Percentiles rank a stretch among this genome's conserved stretches.
Evolutionary conservation across 2,113 vertebrate species (phyloP).

Genomic region (Varanus salvator): DNA sequence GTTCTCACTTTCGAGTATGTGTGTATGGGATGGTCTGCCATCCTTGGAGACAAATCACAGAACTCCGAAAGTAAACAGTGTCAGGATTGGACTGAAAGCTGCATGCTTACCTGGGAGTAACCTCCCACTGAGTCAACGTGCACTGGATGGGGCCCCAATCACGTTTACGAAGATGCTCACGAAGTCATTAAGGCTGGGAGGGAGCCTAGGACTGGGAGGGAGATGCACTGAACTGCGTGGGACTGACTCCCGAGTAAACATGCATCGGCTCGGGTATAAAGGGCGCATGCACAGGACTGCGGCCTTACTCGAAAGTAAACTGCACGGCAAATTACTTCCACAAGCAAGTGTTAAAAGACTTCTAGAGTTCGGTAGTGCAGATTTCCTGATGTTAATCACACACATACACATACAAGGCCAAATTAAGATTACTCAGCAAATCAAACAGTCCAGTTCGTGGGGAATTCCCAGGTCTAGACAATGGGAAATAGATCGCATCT

Average conservation of each 20-base stretch:
- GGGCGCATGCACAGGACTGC: neutral
- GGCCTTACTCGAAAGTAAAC: neutral
- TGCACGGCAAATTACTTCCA: neutral
- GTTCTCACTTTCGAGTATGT: neutral
- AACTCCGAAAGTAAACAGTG: too few relatives aligned
- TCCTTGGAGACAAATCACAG: neutral
- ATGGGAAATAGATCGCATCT: neutral
- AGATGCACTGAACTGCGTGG: too few relatives aligned
- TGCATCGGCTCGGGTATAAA: too few relatives aligned
- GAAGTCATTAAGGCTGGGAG: too few relatives aligned
- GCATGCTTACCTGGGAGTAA: neutral
- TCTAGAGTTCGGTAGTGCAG: neutral
- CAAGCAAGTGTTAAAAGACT: neutral
- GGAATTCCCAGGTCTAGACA: neutral
- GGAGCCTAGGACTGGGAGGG: too few relatives aligned
- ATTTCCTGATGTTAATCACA: neutral
- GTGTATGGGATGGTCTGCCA: neutral
- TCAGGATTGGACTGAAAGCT: too few relatives aligned
- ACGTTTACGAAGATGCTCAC: too few relatives aligned
- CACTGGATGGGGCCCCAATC: neutral
- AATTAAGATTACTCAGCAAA: neutral
- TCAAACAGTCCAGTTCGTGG: neutral
- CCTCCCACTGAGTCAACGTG: neutral
- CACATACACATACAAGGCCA: neutral
- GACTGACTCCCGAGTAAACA: too few relatives aligned